Conservation (phyloP, 1,140 invertebrate species). For the Manduca sexta region DNA sequence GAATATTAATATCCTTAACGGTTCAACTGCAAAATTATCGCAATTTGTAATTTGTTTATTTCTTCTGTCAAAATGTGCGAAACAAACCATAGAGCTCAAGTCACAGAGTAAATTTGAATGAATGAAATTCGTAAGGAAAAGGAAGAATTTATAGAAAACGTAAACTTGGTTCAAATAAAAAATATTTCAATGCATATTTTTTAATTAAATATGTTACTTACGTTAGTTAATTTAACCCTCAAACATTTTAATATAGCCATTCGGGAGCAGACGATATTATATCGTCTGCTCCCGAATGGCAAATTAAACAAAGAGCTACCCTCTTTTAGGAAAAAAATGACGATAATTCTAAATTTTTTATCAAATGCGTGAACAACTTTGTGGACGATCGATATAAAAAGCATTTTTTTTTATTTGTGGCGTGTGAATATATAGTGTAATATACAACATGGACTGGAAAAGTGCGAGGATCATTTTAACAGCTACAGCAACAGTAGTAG, state of each 20-base stretch:
- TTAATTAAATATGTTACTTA: no score
- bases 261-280: no score
- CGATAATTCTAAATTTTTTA: constrained; percentile 1
- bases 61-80: background rate
- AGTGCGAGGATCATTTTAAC: constrained; percentile 51
- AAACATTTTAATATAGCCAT: no score
- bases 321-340: no score
- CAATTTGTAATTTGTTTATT: background rate
- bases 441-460: constrained; percentile 56
- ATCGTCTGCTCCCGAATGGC: no score
- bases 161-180: no score
- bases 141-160: background rate
- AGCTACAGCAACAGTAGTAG: constrained; percentile 50
- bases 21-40: background rate
- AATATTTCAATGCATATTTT: no score
- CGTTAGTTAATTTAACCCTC: no score
- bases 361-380: constrained; percentile 52
- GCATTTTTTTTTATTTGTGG: constrained; percentile 20
- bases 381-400: constrained; percentile 33
- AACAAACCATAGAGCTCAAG: background rate
- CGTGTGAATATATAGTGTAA: constrained; percentile 13
- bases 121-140: background rate
- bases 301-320: no score
- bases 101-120: background rate
- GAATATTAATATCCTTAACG: no score